Evolutionary conservation across 1,140 invertebrate genomes (phyloP), one percentile per base, ranked within the genome.

Genomic region (Zaprionus inermis): DNA sequence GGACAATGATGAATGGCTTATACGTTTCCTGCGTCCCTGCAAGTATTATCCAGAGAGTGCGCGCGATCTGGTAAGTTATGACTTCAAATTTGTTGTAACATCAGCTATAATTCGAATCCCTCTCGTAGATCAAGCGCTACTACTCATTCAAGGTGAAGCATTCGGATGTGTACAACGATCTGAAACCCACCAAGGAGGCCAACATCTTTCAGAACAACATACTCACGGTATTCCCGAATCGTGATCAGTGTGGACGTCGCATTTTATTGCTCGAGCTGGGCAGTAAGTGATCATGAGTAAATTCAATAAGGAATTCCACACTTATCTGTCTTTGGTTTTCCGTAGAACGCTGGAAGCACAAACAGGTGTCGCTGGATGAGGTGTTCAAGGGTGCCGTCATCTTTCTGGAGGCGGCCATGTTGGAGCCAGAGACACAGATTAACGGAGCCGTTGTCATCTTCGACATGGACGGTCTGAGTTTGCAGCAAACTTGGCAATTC

Each of bases 11-110:
- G 90, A 94, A 1, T 97, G 95, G 95, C 92, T 97, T 0, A 93
- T 96, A 5, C 93, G 96, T 52, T 97, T 97, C 79, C 91, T 97
- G 14, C 93, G 96, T 22, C 96, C 96, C 1, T 95, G 95, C 89
- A 97, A 97, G 92, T 97, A 95, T 89, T 97, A 97, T 82, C 96
- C 96, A 2, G 95, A 97, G 67, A 97, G 96, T 74, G 94, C 96
- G 0, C 91, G 93, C 38, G 94, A 95, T 49, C 92, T 97, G 93
- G 95, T 97, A 90, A 95, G 93, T 74, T 58, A 9, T 44, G 2
- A 51, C n/a, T 2, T 2, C 16, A 36, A 30, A 22, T 32, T 12
- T 65, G 12, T 10, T 46, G 24, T 63, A 11, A 10, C 5, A 7
- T 5, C 3, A 34, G 9, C 7, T 6, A 12, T 3, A 44, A 9